Conservation (phyloP, 2,113 vertebrate species). For the Siniperca knerii region DNA sequence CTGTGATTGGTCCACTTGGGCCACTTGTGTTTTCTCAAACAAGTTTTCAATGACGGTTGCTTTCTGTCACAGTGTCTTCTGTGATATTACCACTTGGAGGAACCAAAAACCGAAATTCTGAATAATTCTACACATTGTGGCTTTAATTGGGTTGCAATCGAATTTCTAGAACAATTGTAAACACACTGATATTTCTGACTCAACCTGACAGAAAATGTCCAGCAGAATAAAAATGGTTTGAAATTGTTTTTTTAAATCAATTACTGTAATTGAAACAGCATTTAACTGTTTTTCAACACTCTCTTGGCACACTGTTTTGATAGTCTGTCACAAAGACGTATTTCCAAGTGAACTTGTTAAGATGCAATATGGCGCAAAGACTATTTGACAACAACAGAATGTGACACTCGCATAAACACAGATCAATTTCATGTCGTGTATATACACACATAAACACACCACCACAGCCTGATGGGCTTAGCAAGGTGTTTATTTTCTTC, state of each 20-base stretch:
- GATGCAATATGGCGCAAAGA: slow-evolving; percentile 39
- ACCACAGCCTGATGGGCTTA: slow-evolving; percentile 58
- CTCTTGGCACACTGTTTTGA: not conserved
- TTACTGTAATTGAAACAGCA: slow-evolving; percentile 2
- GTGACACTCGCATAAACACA: slow-evolving; percentile 24
- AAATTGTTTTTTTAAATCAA: slow-evolving; percentile 23
- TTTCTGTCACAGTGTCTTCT: not conserved
- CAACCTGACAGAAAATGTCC: not conserved
- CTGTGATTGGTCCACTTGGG: not conserved
- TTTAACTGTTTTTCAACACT: not conserved
- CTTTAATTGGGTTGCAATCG: not conserved
- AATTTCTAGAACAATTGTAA: not conserved
- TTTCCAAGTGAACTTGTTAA: slow-evolving; percentile 40
- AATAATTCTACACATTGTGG: not conserved
- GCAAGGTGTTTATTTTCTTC: slow-evolving; percentile 70
- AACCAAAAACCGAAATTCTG: not conserved
- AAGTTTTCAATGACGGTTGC: not conserved
- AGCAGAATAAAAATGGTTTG: slow-evolving; percentile 14
- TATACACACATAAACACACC: slow-evolving; percentile 34
- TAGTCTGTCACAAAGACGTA: not conserved
- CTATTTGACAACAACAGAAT: slow-evolving; percentile 22
- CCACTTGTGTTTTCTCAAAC: not conserved
- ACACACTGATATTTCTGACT: not conserved
- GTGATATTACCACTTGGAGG: not conserved
- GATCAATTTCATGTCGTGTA: slow-evolving; percentile 28